Evolutionary conservation across 2,888 invertebrate genomes (phyloP).

Genomic region (Drosophila ochracea): DNA sequence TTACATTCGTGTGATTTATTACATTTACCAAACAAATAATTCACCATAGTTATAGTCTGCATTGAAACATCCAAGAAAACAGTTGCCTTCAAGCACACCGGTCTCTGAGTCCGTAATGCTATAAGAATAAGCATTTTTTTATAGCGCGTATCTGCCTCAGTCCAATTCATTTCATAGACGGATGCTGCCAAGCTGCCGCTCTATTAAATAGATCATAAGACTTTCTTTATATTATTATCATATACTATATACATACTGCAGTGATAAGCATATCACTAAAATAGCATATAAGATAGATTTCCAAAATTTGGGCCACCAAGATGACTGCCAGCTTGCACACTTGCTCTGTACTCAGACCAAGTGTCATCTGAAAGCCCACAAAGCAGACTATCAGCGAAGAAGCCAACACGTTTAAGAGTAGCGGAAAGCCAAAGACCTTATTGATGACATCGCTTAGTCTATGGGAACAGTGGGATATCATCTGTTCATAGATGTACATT

Average conservation of each 20-base stretch:
- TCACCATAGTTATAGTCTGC: constrained; percentile 72
- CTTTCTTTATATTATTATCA: too few species aligned
- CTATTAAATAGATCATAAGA: constrained; percentile 38
- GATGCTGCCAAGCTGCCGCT: constrained; percentile 61
- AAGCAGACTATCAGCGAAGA: constrained; percentile 82
- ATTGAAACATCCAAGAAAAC: constrained; percentile 67
- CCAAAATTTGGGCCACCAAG: constrained; percentile 63
- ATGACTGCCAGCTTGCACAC: constrained; percentile 65
- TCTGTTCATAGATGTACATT: neutral
- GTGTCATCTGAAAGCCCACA: constrained; percentile 80
- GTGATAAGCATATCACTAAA: constrained; percentile 73
- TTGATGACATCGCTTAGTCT: constrained; percentile 73
- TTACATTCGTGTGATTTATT: neutral
- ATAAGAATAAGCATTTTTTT: constrained; percentile 68
- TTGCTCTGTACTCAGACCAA: constrained; percentile 52
- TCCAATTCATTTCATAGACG: constrained; percentile 70
- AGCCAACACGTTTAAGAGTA: constrained; percentile 77
- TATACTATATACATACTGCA: constrained; percentile 59
- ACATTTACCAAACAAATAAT: neutral
- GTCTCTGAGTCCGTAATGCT: constrained; percentile 66
- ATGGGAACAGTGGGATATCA: neutral
- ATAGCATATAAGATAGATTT: constrained; percentile 78
- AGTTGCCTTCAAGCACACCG: constrained; percentile 67
- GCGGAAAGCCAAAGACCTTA: constrained; percentile 76
- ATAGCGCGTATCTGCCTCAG: constrained; percentile 53